Base-by-base conservation (phyloP, 2,113 vertebrate species). In the Pongo abelii region DNA sequence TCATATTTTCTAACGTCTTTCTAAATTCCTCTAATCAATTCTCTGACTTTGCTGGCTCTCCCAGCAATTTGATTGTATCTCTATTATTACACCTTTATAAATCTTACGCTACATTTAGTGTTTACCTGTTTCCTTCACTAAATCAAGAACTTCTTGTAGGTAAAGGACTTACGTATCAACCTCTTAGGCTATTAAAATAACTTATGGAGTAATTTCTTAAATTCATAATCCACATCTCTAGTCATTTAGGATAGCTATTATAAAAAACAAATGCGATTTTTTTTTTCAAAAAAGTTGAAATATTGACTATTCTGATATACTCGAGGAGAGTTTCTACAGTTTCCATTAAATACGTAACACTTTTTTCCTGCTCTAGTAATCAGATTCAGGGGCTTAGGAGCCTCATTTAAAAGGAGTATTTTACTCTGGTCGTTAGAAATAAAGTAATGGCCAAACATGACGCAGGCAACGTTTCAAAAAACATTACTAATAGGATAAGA, bases 61-160 rank as follows among this genome's bases (percentile, higher is more conserved):
- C 43, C n/a, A 79, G 72, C 75, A 79, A 48, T 25, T 77, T 52
- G 30, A 79, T 83, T 88, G 18, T 35, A 46, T 9, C 9, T 78
- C 22, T 80, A 35, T 74, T 75, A 61, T 17, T 16, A 77, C 7
- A 48, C 25, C 1, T 88, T 85, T 43, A 81, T n/a, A 92, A 92
- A 86, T 27, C 48, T 70, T 72, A 40, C 1, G 67, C 12, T 75
- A 20, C 4, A 91, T 59, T 94, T 84, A 67, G 72, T 74, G 61
- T 87, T 91, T 69, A 74, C 22, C 7, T 61, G n/a, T 79, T 97
- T 84, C 35, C 70, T 50, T 94, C 64, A 91, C 46, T 88, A 88
- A 84, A 70, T 95, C 23, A 80, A 35, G 17, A 80, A 70, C 43
- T 95, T 92, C 38, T 25, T 70, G 72, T 55, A 55, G 17, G 52